Evolutionary conservation across 2,888 invertebrate species (phyloP).

Genomic region (Drosophila atroscutellata): DNA sequence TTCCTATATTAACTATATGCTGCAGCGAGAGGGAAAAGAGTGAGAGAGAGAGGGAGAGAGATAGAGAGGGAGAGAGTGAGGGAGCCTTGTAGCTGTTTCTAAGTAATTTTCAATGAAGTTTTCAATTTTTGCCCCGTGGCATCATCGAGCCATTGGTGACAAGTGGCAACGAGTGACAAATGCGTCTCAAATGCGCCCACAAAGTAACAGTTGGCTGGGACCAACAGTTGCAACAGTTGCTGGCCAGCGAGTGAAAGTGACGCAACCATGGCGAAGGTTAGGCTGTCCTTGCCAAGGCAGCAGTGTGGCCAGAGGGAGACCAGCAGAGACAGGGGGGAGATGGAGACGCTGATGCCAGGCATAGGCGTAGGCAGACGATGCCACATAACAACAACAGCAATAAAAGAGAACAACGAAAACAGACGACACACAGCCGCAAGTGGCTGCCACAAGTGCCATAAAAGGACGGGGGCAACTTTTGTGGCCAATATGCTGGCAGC

Average conservation of each 20-base stretch:
- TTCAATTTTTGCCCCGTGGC: neutral
- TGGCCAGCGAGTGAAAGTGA: conserved; percentile 54
- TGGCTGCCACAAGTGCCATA: conserved; percentile 62
- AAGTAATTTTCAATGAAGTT: neutral
- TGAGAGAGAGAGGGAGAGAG: neutral
- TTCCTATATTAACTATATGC: neutral
- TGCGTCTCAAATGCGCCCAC: conserved; percentile 23
- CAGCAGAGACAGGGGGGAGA: too few species aligned
- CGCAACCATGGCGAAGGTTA: conserved; percentile 27
- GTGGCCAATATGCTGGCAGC: conserved; percentile 15
- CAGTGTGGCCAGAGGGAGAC: neutral
- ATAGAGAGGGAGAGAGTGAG: neutral
- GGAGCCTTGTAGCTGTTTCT: neutral
- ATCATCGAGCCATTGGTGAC: neutral
- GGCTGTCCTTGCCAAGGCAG: conserved; percentile 52
- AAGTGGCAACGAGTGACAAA: conserved; percentile 9
- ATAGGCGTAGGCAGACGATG: conserved; percentile 2
- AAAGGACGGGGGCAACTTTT: conserved; percentile 61
- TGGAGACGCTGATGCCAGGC: neutral
- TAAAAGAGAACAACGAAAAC: conserved; percentile 28
- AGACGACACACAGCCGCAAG: conserved; percentile 27
- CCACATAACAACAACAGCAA: conserved; percentile 45
- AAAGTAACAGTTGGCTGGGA: conserved; percentile 29
- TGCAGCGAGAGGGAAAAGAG: neutral
- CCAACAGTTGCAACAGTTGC: conserved; percentile 3